Percentiles rank a stretch among this genome's conserved stretches.
These are phyloP conservation scores for Alsophila aescularia DNA, from an alignment of 2,888 invertebrate species.

Conservation along the genomic window DNA sequence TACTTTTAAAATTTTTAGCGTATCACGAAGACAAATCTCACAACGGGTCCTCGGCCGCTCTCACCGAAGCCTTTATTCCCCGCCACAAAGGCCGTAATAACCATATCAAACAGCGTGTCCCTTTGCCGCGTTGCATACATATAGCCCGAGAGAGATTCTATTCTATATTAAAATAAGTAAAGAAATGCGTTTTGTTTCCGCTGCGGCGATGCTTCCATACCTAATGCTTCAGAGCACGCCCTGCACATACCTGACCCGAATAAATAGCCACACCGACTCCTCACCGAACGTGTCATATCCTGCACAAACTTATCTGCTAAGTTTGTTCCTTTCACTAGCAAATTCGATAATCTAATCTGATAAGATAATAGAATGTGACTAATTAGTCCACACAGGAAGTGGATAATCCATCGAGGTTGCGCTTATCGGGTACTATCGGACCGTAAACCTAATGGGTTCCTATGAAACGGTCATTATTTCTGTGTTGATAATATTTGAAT, in stretches of 20 bases:
- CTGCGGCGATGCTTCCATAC: constrained; percentile 65
- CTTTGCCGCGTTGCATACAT: constrained; percentile 80
- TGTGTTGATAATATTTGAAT: constrained; percentile 75
- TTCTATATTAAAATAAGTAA: constrained; percentile 72
- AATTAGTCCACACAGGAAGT: constrained; percentile 44
- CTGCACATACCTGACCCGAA: constrained; percentile 60
- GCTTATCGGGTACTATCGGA: constrained; percentile 55
- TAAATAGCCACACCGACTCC: constrained; percentile 40
- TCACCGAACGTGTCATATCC: constrained; percentile 28
- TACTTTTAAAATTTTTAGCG: constrained; percentile 74
- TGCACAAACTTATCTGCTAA: constrained; percentile 33
- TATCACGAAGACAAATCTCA: constrained; percentile 80
- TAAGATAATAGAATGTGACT: constrained; percentile 31
- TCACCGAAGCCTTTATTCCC: constrained; percentile 74
- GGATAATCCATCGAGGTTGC: constrained; percentile 45
- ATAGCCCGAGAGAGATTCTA: constrained; percentile 65
- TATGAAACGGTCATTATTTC: constrained; percentile 76
- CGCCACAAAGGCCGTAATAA: constrained; percentile 82
- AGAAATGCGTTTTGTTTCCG: constrained; percentile 81
- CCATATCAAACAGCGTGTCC: constrained; percentile 83
- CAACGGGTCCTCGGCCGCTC: constrained; percentile 60
- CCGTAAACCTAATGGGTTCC: constrained; percentile 65
- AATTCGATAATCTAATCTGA: constrained; percentile 28
- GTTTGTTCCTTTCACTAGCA: constrained; percentile 24
- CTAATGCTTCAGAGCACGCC: constrained; percentile 61